These are phyloP conservation scores for Bambusicola thoracicus DNA, from an alignment of 2,113 vertebrate genomes.

Conservation along the genomic window DNA sequence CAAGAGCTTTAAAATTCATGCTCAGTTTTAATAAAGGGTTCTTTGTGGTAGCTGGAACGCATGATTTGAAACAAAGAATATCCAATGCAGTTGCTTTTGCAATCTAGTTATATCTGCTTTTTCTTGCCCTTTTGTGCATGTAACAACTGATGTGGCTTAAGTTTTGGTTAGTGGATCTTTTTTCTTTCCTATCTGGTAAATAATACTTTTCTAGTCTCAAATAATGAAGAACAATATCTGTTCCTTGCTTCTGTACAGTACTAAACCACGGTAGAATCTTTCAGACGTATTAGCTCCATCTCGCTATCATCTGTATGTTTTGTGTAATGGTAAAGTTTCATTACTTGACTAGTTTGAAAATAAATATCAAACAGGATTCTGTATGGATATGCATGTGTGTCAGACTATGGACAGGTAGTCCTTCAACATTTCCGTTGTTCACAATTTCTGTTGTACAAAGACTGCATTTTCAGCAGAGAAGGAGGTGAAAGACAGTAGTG, in stretches of 20 bases:
- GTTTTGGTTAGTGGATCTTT: neutral
- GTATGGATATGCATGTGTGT: rapidly evolving
- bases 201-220: neutral
- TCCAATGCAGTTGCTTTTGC: neutral
- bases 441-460: no score
- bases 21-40: constrained; percentile 13
- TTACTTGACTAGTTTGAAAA: neutral
- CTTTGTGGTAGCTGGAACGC: constrained; percentile 22
- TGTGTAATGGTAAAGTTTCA: neutral
- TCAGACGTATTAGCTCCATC: neutral
- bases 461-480: neutral
- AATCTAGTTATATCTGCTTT: constrained; percentile 35
- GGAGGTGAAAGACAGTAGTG: neutral
- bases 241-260: neutral
- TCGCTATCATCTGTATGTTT: neutral
- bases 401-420: neutral
- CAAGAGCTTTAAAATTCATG: neutral
- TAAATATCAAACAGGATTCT: neutral
- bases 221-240: neutral
- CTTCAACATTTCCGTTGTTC: neutral
- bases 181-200: neutral
- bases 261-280: neutral
- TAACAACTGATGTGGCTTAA: constrained; percentile 41
- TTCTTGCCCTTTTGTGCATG: neutral
- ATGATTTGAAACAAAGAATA: neutral